A percentile compares a stretch with the other conserved stretches of the same genome.
phyloP scores from a whole-genome alignment of 2,113 vertebrate species.

The Astur gentilis region DNA sequence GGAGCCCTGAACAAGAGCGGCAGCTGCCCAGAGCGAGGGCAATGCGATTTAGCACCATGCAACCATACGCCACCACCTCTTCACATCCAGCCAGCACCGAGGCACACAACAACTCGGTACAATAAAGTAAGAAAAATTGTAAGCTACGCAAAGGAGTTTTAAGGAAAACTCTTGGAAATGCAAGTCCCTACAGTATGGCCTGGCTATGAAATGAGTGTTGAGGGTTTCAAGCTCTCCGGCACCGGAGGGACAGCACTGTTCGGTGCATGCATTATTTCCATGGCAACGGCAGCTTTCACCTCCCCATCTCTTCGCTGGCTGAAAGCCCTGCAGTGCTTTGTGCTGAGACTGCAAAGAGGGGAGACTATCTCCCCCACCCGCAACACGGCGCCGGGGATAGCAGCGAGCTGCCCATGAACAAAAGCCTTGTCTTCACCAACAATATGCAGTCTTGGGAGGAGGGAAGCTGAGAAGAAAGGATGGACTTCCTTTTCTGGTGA shows the following conservation, averaged over 20 bases:
- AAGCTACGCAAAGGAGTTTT: neutral
- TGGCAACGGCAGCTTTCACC: conserved; percentile 68
- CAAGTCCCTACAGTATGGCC: neutral
- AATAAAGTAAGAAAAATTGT: neutral
- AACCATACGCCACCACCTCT: neutral
- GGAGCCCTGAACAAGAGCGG: neutral
- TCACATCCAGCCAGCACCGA: neutral
- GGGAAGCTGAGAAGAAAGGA: neutral
- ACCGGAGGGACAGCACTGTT: conserved; percentile 20
- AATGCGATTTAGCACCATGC: fast-evolving
- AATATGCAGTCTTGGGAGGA: neutral
- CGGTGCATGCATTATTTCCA: conserved; percentile 59
- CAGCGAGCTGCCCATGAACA: neutral
- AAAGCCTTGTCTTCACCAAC: neutral
- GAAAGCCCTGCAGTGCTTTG: conserved; percentile 73
- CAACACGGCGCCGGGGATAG: neutral
- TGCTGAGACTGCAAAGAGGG: conserved; percentile 75
- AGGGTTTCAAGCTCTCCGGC: neutral
- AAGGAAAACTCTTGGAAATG: neutral
- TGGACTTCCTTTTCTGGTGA: neutral
- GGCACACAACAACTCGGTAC: neutral
- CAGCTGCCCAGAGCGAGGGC: neutral
- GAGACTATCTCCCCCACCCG: neutral
- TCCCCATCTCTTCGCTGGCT: conserved; percentile 54
- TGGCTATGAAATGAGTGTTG: neutral